Percentiles rank a stretch among this genome's conserved stretches.
Conservation (phyloP, 1,140 invertebrate genomes). For the Drosophila funebris region DNA sequence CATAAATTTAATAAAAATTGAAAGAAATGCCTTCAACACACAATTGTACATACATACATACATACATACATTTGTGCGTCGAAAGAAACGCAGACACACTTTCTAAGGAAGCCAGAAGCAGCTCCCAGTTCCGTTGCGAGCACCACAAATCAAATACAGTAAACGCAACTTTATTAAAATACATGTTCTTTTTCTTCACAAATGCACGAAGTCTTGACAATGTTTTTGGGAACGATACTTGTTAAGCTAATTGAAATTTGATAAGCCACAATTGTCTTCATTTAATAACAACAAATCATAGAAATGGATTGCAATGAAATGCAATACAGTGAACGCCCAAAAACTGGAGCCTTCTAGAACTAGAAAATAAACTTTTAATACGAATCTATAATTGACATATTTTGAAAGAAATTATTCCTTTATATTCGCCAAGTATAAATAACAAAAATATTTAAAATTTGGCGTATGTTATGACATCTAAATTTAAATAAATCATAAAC, state of each 20-base stretch:
- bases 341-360: background rate
- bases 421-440: background rate
- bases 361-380: background rate
- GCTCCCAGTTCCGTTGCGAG: background rate
- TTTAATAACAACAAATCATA: too few species aligned
- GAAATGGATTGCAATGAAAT: too few species aligned
- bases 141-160: background rate
- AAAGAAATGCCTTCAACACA: constrained; percentile 39
- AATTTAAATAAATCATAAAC: constrained; percentile 9
- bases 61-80: background rate
- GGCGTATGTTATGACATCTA: constrained; percentile 8
- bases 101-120: background rate
- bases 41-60: background rate
- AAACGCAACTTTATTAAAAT: constrained; percentile 11
- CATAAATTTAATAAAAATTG: constrained; percentile 78
- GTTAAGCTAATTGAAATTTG: background rate
- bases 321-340: too few species aligned
- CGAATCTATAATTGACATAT: background rate
- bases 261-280: background rate
- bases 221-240: background rate
- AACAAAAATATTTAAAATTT: constrained; percentile 4
- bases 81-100: constrained; percentile 3
- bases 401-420: background rate
- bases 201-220: background rate
- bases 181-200: background rate